phyloP scores from a whole-genome alignment of 2,888 invertebrate genomes.

The Nemapogon koenigi region DNA sequence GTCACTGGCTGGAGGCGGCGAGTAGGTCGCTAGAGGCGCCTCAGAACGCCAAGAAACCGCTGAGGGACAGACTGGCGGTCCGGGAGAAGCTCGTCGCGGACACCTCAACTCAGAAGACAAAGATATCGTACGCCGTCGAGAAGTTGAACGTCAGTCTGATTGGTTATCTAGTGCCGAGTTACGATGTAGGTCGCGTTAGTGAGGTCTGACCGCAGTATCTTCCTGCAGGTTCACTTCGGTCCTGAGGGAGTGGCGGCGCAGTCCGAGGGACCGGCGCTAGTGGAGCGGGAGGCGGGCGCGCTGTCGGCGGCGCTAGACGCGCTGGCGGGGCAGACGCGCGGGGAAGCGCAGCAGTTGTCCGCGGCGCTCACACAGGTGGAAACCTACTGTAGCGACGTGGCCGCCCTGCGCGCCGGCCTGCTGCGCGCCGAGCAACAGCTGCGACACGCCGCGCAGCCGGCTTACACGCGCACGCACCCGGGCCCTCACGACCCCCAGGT shows the following conservation, averaged over 20 bases:
- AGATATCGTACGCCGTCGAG: constrained; percentile 87
- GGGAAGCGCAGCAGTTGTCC: constrained; percentile 72
- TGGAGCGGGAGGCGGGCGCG: constrained; percentile 74
- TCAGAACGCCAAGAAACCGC: constrained; percentile 84
- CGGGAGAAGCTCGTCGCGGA: constrained; percentile 89
- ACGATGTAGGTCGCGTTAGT: neutral
- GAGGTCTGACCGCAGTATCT: neutral
- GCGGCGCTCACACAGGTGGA: constrained; percentile 85
- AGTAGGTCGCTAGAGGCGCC: constrained; percentile 77
- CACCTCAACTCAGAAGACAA: constrained; percentile 87
- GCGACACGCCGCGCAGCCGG: constrained; percentile 81
- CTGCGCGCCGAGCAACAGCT: constrained; percentile 88
- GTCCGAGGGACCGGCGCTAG: constrained; percentile 72
- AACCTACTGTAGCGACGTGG: constrained; percentile 86
- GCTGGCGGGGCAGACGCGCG: constrained; percentile 65
- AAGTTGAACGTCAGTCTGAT: constrained; percentile 78
- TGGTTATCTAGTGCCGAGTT: neutral
- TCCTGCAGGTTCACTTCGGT: constrained; percentile 83
- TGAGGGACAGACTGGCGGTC: constrained; percentile 84
- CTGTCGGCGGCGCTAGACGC: constrained; percentile 74
- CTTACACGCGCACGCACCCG: constrained; percentile 83
- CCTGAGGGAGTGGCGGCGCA: constrained; percentile 81
- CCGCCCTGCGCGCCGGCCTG: constrained; percentile 81
- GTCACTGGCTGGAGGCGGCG: constrained; percentile 89
- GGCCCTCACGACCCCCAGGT: constrained; percentile 94